These are phyloP conservation scores for Gymnothorax reevesii DNA, from an alignment of 2,797 vertebrate genomes.

Conservation along the genomic window DNA sequence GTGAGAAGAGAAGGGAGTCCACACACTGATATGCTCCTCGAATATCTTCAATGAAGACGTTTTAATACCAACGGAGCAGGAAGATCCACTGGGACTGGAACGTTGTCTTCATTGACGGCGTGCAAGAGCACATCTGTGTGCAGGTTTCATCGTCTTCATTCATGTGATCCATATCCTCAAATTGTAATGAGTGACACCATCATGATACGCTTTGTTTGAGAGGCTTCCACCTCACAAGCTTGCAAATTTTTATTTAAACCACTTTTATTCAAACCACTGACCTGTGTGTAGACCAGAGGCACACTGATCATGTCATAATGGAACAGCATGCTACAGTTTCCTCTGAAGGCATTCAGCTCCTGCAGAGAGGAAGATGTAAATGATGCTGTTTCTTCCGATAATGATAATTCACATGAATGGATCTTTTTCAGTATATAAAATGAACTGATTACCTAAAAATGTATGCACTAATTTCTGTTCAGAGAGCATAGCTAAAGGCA, in stretches of 20 bases:
- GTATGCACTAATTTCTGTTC: background rate
- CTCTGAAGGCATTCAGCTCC: slow-evolving; percentile 84
- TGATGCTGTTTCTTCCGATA: background rate
- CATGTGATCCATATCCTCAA: no score
- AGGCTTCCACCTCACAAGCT: no score
- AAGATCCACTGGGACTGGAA: no score
- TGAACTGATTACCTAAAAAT: background rate
- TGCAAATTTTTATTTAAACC: no score
- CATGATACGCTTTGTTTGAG: background rate
- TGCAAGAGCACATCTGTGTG: no score
- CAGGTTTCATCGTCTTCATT: no score
- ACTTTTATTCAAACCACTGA: slow-evolving; percentile 57
- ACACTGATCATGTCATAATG: slow-evolving; percentile 93
- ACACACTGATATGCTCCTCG: no score
- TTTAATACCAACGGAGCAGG: no score
- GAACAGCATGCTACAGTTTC: slow-evolving; percentile 89
- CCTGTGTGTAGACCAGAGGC: slow-evolving; percentile 92
- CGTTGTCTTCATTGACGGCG: no score
- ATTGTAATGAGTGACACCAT: background rate
- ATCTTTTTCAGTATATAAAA: background rate
- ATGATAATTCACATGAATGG: background rate
- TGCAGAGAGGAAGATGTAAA: slow-evolving; percentile 45
- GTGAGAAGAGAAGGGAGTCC: background rate
- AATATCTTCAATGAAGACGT: no score
- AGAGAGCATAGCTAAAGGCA: background rate